phyloP scores from a whole-genome alignment of 37 sponge, comb jelly and placozoan genomes.

The Dysidea cf. avara region DNA sequence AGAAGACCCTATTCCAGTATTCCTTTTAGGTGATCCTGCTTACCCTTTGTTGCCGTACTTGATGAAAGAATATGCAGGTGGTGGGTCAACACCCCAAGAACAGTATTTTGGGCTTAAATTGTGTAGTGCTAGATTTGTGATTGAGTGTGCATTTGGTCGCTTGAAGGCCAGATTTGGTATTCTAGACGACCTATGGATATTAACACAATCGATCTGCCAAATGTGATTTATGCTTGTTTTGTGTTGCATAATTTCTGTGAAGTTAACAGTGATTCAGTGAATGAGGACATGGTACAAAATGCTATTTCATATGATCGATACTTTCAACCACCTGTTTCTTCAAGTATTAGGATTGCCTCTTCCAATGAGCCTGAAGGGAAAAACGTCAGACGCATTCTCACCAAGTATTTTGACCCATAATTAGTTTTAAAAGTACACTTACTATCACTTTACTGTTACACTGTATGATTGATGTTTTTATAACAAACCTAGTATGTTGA shows the following conservation, averaged over 20 bases:
- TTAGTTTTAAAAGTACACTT: too few species aligned
- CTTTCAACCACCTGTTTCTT: background rate
- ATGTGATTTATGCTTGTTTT: slow-evolving; percentile 25
- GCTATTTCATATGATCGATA: slow-evolving; percentile 14
- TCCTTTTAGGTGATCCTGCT: slow-evolving; percentile 3
- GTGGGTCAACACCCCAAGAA: slow-evolving; percentile 21
- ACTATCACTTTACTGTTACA: too few species aligned
- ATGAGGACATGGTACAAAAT: background rate
- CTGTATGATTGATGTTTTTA: too few species aligned
- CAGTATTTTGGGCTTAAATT: slow-evolving; percentile 37
- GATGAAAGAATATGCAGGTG: slow-evolving; percentile 40
- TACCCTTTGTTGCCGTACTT: slow-evolving; percentile 15
- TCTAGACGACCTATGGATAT: too few species aligned
- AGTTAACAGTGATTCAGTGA: slow-evolving; percentile 18
- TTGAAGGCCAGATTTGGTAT: slow-evolving; percentile 34
- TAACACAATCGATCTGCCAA: background rate
- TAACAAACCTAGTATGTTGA: too few species aligned
- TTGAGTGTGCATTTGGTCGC: slow-evolving; percentile 43
- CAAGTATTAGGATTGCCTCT: background rate
- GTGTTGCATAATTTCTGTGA: slow-evolving; percentile 45
- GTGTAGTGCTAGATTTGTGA: slow-evolving; percentile 31
- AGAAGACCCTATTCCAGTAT: slow-evolving; percentile 16
- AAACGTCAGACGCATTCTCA: slow-evolving; percentile 9
- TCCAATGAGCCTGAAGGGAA: slow-evolving; percentile 35
- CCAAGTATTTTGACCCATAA: slow-evolving; percentile 18